These are phyloP conservation scores for Zhuqinia jingwanae DNA, from an alignment of 2,888 invertebrate species.

Conservation along the genomic window DNA sequence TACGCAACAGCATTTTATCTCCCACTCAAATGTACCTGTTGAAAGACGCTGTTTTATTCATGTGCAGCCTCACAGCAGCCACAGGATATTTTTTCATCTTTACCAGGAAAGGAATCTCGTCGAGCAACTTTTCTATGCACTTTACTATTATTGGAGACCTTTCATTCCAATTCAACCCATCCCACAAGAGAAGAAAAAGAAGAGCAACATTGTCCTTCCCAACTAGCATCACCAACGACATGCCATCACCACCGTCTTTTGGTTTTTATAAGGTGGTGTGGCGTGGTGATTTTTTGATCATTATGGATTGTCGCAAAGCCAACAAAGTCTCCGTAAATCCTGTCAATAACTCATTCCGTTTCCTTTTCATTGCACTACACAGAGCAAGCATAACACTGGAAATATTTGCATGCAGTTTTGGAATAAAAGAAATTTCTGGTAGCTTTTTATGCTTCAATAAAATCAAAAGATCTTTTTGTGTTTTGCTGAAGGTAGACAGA, in stretches of 20 bases:
- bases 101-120: slow-evolving; percentile 56
- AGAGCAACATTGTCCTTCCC: background rate
- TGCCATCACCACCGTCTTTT: background rate
- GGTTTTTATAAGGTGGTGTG: background rate
- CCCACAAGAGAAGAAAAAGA: too few species aligned
- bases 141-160: background rate
- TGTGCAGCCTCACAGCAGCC: slow-evolving; percentile 40
- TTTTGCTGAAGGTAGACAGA: background rate
- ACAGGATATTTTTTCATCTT: slow-evolving; percentile 47
- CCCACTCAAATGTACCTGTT: slow-evolving; percentile 33
- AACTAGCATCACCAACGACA: background rate
- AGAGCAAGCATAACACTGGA: too few species aligned
- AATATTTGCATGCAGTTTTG: background rate
- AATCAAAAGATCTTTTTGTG: background rate
- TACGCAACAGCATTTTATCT: background rate
- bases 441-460: slow-evolving; percentile 7
- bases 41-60: slow-evolving; percentile 12
- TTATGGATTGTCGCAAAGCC: slow-evolving; percentile 14
- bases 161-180: background rate
- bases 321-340: background rate
- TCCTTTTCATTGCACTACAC: background rate
- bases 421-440: slow-evolving; percentile 9
- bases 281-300: background rate
- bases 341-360: slow-evolving; percentile 26
- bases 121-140: slow-evolving; percentile 26